phyloP scores from a whole-genome alignment of 2,888 invertebrate genomes.

The Lasioglossum calceatum region DNA sequence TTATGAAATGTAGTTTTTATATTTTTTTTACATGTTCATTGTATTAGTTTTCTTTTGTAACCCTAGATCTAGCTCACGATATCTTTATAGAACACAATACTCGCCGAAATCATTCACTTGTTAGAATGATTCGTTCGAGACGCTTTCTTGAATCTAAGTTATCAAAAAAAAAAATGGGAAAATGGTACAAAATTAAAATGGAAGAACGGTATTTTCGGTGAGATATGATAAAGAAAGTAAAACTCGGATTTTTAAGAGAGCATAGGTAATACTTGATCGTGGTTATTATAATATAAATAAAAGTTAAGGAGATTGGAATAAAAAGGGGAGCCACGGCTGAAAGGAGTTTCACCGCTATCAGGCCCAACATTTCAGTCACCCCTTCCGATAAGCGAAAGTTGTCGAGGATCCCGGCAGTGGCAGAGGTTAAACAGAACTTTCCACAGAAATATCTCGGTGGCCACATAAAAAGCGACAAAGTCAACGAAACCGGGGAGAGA shows the following conservation, averaged over 20 bases:
- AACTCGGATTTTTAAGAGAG: background rate
- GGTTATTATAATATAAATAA: background rate
- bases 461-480: background rate
- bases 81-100: too few relatives aligned
- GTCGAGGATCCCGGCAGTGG: background rate
- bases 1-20: too few relatives aligned
- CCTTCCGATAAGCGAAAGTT: slow-evolving; percentile 4
- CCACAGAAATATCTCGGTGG: slow-evolving; percentile 2
- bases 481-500: background rate
- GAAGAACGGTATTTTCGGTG: background rate
- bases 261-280: background rate
- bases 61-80: too few relatives aligned
- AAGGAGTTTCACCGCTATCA: slow-evolving; percentile 1
- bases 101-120: too few relatives aligned
- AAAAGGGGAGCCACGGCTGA: background rate
- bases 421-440: slow-evolving; percentile 6
- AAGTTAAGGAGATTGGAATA: background rate
- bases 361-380: slow-evolving; percentile 1
- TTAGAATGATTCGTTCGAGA: background rate
- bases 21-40: too few relatives aligned
- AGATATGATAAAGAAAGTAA: background rate
- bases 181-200: background rate
- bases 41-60: too few relatives aligned
- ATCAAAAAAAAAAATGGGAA: background rate
- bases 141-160: background rate